Evolutionary conservation across 2,113 vertebrate genomes (phyloP).

Genomic region (Podarcis cretensis): DNA sequence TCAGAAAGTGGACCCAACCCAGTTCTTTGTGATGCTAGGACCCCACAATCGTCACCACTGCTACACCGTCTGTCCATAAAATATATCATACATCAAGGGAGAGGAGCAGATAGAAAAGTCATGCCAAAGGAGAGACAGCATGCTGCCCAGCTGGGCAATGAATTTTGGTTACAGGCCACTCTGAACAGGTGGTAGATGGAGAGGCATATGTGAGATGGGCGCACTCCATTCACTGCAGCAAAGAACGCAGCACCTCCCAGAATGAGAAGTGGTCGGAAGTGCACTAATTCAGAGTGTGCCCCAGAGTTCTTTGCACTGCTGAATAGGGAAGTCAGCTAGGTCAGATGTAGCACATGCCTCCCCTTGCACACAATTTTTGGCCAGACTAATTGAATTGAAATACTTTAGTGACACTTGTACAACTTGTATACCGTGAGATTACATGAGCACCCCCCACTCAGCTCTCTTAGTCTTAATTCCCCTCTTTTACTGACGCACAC

Average conservation of each 20-base stretch:
- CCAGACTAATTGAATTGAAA: too few relatives aligned
- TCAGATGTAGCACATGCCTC: background rate
- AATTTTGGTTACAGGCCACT: background rate
- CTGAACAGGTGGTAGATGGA: background rate
- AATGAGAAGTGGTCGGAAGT: background rate
- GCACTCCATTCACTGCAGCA: background rate
- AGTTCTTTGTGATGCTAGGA: background rate
- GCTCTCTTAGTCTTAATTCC: too few relatives aligned
- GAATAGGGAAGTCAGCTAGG: background rate
- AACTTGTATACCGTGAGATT: too few relatives aligned
- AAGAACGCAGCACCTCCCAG: background rate
- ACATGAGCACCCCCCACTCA: too few relatives aligned
- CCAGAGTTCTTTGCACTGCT: background rate
- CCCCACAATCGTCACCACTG: background rate
- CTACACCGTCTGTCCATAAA: background rate
- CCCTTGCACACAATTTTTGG: background rate
- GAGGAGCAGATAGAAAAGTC: background rate
- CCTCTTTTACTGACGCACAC: too few relatives aligned
- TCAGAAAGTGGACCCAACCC: background rate
- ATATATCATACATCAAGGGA: background rate
- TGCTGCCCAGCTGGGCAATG: background rate
- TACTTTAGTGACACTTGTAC: too few relatives aligned
- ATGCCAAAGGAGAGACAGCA: background rate
- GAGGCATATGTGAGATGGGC: background rate
- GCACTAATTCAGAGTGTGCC: background rate